Evolutionary conservation across 2,888 invertebrate genomes (phyloP), one percentile per base, ranked within the genome.

Genomic region (Drosophila stalkeri): DNA sequence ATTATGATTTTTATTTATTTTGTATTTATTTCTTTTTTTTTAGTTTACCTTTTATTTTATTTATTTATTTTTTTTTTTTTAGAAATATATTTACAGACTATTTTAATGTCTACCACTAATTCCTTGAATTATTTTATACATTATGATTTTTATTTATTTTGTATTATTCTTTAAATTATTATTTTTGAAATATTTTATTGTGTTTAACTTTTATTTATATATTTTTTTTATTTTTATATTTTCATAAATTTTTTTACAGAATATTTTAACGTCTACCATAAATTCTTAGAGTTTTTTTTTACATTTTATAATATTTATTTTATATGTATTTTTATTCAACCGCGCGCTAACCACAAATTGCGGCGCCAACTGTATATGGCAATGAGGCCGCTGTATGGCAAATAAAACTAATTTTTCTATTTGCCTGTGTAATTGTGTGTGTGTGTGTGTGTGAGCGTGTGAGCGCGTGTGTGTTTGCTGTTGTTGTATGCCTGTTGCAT

Each of bases 401-500:
- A 59, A 37, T 20, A 62, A 41, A 65, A 60, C 62, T 27, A 64
- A 52, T 31, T 18, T 27, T 54, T 37, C 37, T 68, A 14, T 20
- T 23, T 63, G 2, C 4, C 12, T 35, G 12, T 35, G 31, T 4
- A 31, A 31, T 31, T 64, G 63, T 20, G 43, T 31, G 44, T 23
- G 20, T 31, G 20, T 23, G 16, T 64, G 63, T 31, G 43, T 20
- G 41, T 20, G 14, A 23, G 27, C 16, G 35, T 57, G 61, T 47
- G 33, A 61, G 60, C 18, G 60, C 18, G 37, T 23, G 44, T 27
- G 18, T 35, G 33, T 20, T 39, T 56, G 60, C 52, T 43, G 66
- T 16, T 27, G 16, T 23, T 46, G 16, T 46, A 46, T 18, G 46
- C 37, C 54, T 61, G 75, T 62, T 51, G 75, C 60, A 46, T 52